Evolutionary conservation across 2,797 vertebrate genomes (phyloP).

Genomic region (Nannoperca obscura): DNA sequence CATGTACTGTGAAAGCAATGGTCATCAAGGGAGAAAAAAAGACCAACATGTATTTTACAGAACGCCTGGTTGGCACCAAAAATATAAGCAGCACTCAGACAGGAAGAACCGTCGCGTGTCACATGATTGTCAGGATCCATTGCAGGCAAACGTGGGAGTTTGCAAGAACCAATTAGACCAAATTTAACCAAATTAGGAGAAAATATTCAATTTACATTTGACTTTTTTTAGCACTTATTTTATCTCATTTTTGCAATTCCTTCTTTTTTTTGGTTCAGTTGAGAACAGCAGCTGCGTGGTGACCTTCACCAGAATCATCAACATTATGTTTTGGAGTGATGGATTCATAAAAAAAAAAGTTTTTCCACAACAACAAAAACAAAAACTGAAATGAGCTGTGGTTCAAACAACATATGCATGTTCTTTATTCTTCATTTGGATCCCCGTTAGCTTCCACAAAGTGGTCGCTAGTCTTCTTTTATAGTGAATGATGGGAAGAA

Average conservation of each 20-base stretch:
- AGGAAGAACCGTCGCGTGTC: background rate
- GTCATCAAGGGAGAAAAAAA: background rate
- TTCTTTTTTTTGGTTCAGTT: background rate
- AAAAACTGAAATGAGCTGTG: background rate
- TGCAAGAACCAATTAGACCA: background rate
- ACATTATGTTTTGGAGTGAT: background rate
- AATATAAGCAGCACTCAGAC: background rate
- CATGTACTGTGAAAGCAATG: background rate
- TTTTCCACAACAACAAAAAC: background rate
- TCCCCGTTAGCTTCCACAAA: background rate
- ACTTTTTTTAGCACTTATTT: background rate
- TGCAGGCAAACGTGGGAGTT: background rate
- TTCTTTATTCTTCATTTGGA: background rate
- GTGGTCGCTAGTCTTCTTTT: background rate
- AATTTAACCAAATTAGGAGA: background rate
- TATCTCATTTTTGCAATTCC: background rate
- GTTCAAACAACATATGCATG: background rate
- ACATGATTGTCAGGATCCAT: background rate
- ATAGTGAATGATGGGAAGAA: no score
- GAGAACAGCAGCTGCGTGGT: background rate
- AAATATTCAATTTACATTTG: background rate
- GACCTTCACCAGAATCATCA: slow-evolving; percentile 1
- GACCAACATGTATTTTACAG: background rate
- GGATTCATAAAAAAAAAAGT: background rate
- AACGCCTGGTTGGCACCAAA: background rate